Base-by-base conservation (phyloP, 2,888 invertebrate species). In the Odontocerum albicorne region DNA sequence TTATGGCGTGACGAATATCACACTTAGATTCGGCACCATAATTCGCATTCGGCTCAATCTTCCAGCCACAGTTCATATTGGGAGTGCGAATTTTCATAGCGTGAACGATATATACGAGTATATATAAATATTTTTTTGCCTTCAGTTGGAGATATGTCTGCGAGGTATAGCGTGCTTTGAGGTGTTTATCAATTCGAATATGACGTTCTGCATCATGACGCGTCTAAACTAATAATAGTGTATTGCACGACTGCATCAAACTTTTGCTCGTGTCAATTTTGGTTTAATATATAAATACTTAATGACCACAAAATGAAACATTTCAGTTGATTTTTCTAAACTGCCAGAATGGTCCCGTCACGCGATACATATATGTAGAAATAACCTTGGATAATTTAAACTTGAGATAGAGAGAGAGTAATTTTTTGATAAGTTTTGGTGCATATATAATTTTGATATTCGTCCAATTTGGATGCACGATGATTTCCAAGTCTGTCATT, bases 1-100 rank as follows among this genome's bases (percentile, higher is more conserved):
- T 20, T 27, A 42, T 54, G 35, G 53, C 53, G 53, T 54, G 53
- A 22, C 46, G 47, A 47, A 42, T 44, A 33, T 35, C 19, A 33
- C 12, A 40, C 7, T 32, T 40, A 52, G 33, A 46, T 42, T 52
- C 19, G 38, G 44, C n/a, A 39, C 52, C 46, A 39, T 46, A 27
- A 45, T 19, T 20, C 22, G 36, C 33, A 44, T 46, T 52, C 51
- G n/a, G 40, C 44, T 32, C 31, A 31, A 8, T 17, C 19, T 33
- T 27, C 27, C 13, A 27, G 13, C 31, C 32, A 22, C 12, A 27
- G 27, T 27, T 27, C 4, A 27, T 10, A 7, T 4, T 27, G 27
- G 27, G 6, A 7, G 27, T 21, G 19, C 46, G 35, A 46, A 19
- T 46, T 19, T 35, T 20, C n/a, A 22, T 46, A 35, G 46, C 46